Evolutionary conservation across 1,140 invertebrate species (phyloP).

Genomic region (Conopomorpha cramerella): DNA sequence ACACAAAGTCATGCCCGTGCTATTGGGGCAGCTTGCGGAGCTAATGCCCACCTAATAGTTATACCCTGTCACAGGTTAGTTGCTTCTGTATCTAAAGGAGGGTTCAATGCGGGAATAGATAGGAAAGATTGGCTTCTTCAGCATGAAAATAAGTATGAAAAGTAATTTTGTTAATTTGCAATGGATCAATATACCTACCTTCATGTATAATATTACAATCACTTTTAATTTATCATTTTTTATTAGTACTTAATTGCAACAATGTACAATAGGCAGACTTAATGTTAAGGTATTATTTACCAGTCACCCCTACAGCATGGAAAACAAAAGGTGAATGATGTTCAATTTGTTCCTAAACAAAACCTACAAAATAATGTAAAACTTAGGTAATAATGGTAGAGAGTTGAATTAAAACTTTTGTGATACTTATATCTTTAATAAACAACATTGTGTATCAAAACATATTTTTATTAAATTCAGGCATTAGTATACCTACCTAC

Average conservation of each 20-base stretch:
- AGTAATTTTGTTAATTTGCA: too few relatives aligned
- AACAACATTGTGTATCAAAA: too few relatives aligned
- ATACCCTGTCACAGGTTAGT: conserved; percentile 47
- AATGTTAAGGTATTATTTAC: background rate
- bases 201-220: too few relatives aligned
- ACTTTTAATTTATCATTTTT: too few relatives aligned
- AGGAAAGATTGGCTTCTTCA: conserved; percentile 40
- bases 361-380: too few relatives aligned
- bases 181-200: too few relatives aligned
- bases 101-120: conserved; percentile 36
- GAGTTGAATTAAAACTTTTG: too few relatives aligned
- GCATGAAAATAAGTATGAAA: conserved; percentile 35
- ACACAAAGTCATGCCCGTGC: conserved; percentile 33
- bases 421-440: too few relatives aligned
- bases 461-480: too few relatives aligned
- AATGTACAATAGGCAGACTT: background rate
- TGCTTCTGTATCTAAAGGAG: conserved; percentile 28
- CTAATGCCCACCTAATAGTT: conserved; percentile 38
- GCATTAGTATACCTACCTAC: too few relatives aligned
- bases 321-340: background rate
- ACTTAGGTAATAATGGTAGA: too few relatives aligned
- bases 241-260: background rate
- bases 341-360: background rate
- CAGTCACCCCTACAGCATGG: background rate
- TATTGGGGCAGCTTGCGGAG: conserved; percentile 42